Conservation (phyloP, 2,113 vertebrate species). For the Nestor notabilis region DNA sequence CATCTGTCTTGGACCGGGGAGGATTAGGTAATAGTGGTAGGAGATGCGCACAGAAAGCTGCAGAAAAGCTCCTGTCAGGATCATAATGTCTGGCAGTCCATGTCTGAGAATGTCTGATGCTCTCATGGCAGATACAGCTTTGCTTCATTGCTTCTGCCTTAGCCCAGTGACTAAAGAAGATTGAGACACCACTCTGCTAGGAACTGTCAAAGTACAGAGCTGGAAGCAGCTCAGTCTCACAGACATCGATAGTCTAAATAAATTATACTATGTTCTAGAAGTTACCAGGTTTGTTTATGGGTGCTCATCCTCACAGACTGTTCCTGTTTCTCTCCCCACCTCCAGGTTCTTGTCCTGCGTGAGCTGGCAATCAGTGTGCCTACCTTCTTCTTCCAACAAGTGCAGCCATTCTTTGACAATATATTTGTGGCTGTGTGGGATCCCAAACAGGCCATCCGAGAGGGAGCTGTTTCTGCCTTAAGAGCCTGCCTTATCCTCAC, state of each 20-base stretch:
- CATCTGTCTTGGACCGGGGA: not conserved
- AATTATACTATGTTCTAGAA: not conserved
- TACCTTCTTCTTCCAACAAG: slow-evolving; percentile 99
- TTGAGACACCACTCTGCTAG: not conserved
- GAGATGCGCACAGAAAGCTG: not conserved
- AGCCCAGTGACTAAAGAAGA: not conserved
- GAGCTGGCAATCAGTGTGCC: slow-evolving; percentile 96
- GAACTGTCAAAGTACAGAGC: not conserved
- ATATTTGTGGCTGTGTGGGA: slow-evolving; percentile 98
- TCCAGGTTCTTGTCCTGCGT: slow-evolving; percentile 92
- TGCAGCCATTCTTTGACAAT: slow-evolving; percentile 97
- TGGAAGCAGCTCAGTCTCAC: not conserved
- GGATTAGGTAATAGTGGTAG: not conserved
- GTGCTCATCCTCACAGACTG: not conserved
- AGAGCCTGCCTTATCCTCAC: slow-evolving; percentile 95
- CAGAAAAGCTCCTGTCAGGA: not conserved
- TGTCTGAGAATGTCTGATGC: not conserved
- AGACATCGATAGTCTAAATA: not conserved
- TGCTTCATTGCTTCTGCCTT: not conserved
- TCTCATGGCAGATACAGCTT: not conserved
- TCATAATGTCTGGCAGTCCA: not conserved
- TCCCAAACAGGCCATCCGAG: slow-evolving; percentile 95
- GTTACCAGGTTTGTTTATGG: not conserved
- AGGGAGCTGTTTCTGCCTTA: slow-evolving; percentile 95
- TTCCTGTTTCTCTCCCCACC: not conserved